phyloP scores from a whole-genome alignment of 1,140 invertebrate genomes.

The Drosophila kepulauana region DNA sequence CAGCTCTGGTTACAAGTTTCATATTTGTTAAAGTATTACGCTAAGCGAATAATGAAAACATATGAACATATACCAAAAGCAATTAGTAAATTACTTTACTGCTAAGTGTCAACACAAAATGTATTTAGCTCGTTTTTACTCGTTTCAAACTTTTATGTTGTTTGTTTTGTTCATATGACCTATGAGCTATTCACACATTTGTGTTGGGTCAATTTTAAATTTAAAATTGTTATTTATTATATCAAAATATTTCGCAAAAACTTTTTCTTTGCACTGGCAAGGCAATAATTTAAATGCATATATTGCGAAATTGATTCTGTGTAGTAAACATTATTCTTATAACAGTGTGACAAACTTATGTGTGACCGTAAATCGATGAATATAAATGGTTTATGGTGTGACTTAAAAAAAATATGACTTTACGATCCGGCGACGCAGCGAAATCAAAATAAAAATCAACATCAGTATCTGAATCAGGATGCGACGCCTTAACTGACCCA shows the following conservation, averaged over 20 bases:
- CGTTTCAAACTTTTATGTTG: too few species aligned
- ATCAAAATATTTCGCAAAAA: too few species aligned
- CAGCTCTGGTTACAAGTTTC: too few species aligned
- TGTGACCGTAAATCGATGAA: conserved; percentile 52
- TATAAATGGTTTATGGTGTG: conserved; percentile 57
- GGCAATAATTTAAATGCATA: conserved; percentile 7
- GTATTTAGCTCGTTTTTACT: too few species aligned
- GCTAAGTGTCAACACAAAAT: neutral
- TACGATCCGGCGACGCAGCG: conserved; percentile 26
- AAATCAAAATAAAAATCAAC: conserved; percentile 29
- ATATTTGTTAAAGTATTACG: too few species aligned
- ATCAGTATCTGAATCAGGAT: conserved; percentile 13
- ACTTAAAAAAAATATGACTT: conserved; percentile 42
- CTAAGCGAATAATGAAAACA: too few species aligned
- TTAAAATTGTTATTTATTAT: too few species aligned
- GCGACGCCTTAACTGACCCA: conserved; percentile 59
- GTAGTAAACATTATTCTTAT: neutral
- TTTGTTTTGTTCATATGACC: too few species aligned
- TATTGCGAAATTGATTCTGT: neutral
- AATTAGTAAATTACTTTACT: neutral
- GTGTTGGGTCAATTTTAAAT: neutral
- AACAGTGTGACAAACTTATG: neutral
- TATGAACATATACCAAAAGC: too few species aligned
- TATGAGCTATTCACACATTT: too few species aligned
- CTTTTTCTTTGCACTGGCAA: neutral